These are phyloP conservation scores for Eupleurogrammus muticus DNA, from an alignment of 2,797 vertebrate species.

Conservation along the genomic window DNA sequence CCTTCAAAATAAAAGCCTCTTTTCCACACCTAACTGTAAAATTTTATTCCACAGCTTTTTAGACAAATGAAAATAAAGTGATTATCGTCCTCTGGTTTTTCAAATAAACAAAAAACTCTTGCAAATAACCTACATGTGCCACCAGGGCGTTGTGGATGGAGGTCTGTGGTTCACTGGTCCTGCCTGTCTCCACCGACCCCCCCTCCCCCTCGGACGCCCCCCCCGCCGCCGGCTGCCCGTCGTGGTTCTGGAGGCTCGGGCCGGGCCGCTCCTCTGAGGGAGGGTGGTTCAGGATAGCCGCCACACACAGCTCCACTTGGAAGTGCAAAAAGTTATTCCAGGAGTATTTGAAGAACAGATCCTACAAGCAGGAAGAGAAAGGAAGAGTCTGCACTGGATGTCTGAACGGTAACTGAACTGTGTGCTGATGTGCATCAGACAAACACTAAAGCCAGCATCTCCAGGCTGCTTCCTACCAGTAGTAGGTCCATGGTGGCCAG, in stretches of 20 bases:
- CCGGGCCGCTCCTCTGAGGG: slow-evolving; percentile 75
- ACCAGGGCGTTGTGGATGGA: slow-evolving; percentile 86
- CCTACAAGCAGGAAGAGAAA: slow-evolving; percentile 78
- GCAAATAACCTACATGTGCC: slow-evolving; percentile 86
- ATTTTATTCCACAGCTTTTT: too few relatives aligned
- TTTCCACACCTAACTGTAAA: too few relatives aligned
- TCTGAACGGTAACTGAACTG: too few relatives aligned
- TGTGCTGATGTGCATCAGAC: too few relatives aligned
- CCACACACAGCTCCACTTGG: slow-evolving; percentile 97
- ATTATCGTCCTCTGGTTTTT: too few relatives aligned
- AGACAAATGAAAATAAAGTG: too few relatives aligned
- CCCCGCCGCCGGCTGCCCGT: slow-evolving; percentile 65
- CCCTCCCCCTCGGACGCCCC: slow-evolving; percentile 44
- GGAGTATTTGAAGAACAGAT: slow-evolving; percentile 98
- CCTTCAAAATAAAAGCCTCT: too few relatives aligned
- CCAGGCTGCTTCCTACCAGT: slow-evolving; percentile 88
- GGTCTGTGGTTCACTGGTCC: slow-evolving; percentile 60
- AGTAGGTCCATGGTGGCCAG: slow-evolving; percentile 93
- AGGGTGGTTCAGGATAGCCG: slow-evolving; percentile 91
- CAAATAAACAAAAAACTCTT: too few relatives aligned
- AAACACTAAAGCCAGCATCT: too few relatives aligned
- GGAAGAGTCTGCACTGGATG: not conserved
- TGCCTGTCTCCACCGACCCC: slow-evolving; percentile 65
- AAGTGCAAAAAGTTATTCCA: slow-evolving; percentile 99
- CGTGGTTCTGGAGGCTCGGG: slow-evolving; percentile 79